Evolutionary conservation across 1,140 invertebrate genomes (phyloP).

Genomic region (Drosophila athabasca): DNA sequence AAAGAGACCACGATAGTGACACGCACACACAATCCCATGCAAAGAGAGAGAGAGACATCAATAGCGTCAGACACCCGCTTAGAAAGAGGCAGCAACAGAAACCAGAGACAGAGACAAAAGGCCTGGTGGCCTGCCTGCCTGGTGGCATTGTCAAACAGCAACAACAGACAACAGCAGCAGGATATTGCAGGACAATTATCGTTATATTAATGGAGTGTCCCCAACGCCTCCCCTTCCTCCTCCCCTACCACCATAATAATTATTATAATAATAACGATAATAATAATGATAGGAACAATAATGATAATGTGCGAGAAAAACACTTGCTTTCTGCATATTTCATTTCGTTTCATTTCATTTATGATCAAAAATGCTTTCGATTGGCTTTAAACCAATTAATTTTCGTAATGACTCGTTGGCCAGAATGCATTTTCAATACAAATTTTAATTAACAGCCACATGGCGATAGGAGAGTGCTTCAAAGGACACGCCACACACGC

Average conservation of each 20-base stretch:
- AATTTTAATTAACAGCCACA: constrained; percentile 69
- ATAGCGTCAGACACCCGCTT: no score
- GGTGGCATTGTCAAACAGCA: constrained; percentile 19
- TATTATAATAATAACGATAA: constrained; percentile 37
- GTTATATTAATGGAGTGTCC: constrained; percentile 54
- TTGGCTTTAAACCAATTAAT: constrained; percentile 62
- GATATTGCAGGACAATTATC: constrained; percentile 18
- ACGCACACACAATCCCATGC: no score
- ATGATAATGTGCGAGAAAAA: constrained; percentile 16
- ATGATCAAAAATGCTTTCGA: constrained; percentile 61
- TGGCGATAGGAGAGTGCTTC: constrained; percentile 27
- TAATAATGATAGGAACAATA: constrained; percentile 20
- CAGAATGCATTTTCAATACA: constrained; percentile 35
- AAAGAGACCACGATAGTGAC: no score
- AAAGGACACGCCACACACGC: not conserved
- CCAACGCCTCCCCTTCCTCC: no score
- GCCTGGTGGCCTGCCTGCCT: not conserved
- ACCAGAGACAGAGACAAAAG: no score
- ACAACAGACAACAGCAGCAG: constrained; percentile 6
- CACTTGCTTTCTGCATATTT: constrained; percentile 38
- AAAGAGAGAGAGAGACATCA: no score
- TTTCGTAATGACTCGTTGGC: constrained; percentile 44
- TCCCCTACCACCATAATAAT: constrained; percentile 8
- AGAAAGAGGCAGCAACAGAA: no score
- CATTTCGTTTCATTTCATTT: constrained; percentile 61